phyloP scores from a whole-genome alignment of 64 coral and sea anemone species.

The Porites lutea region DNA sequence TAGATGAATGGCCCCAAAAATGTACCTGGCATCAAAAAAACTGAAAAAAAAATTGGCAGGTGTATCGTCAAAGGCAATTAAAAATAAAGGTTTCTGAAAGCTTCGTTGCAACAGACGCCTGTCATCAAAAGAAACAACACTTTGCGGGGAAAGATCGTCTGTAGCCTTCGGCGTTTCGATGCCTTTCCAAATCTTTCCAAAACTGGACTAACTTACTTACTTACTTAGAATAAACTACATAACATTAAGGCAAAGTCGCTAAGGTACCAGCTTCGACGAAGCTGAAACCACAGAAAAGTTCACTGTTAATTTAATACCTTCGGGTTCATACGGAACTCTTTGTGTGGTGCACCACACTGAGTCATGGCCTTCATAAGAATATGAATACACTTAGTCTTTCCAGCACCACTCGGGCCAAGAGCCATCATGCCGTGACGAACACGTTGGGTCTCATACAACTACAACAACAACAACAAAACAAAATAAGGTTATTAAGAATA shows the following conservation, averaged over 20 bases:
- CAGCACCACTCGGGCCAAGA: conserved; percentile 95
- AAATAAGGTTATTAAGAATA: neutral
- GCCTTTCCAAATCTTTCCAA: too few relatives aligned
- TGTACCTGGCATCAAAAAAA: neutral
- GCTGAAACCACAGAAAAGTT: neutral
- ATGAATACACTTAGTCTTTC: conserved; percentile 97
- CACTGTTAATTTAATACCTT: conserved; percentile 65
- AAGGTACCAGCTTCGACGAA: too few relatives aligned
- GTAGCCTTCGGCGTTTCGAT: too few relatives aligned
- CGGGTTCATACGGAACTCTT: conserved; percentile 98
- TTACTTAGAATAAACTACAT: neutral
- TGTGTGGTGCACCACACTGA: conserved; percentile 90
- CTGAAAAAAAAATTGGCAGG: too few relatives aligned
- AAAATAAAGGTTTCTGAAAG: too few relatives aligned
- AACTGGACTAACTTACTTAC: too few relatives aligned
- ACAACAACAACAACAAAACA: neutral
- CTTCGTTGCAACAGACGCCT: too few relatives aligned
- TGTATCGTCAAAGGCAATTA: too few relatives aligned
- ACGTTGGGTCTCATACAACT: conserved; percentile 98
- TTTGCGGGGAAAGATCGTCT: too few relatives aligned
- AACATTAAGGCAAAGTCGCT: too few relatives aligned
- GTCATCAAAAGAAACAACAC: too few relatives aligned
- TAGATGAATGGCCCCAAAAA: too few relatives aligned
- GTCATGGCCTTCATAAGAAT: conserved; percentile 99
- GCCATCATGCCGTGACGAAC: conserved; percentile 99